Percentiles rank a stretch among this genome's conserved stretches.
These are phyloP conservation scores for Plebejus melissa DNA, from an alignment of 2,888 invertebrate genomes.

Conservation along the genomic window DNA sequence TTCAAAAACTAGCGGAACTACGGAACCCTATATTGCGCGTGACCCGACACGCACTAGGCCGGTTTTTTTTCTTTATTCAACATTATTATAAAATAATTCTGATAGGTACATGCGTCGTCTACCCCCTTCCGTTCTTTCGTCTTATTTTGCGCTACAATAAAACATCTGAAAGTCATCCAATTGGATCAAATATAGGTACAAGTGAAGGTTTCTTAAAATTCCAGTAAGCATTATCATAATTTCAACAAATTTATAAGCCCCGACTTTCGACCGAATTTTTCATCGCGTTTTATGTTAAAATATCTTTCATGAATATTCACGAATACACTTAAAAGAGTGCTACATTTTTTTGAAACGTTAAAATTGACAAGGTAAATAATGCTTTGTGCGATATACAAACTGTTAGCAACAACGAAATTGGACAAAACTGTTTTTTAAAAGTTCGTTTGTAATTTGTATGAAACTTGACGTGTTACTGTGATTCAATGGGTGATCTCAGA, in stretches of 20 bases:
- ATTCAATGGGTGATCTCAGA: background rate
- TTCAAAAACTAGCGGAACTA: too few relatives aligned
- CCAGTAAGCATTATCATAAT: constrained; percentile 24
- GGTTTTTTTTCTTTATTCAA: too few relatives aligned
- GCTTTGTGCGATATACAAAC: constrained; percentile 12
- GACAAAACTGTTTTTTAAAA: background rate
- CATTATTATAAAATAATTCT: too few relatives aligned
- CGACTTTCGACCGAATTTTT: constrained; percentile 29
- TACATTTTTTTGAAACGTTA: constrained; percentile 18
- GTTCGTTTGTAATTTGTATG: background rate
- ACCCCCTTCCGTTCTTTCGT: too few relatives aligned
- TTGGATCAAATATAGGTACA: background rate
- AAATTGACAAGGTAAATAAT: constrained; percentile 19
- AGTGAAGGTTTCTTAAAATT: constrained; percentile 29
- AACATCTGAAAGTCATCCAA: background rate
- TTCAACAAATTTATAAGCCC: constrained; percentile 23
- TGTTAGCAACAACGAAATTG: background rate
- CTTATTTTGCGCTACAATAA: too few relatives aligned
- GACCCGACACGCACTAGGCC: too few relatives aligned
- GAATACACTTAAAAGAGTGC: constrained; percentile 18
- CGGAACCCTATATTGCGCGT: too few relatives aligned
- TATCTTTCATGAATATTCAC: constrained; percentile 37
- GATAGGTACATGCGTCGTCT: too few relatives aligned
- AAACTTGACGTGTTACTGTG: background rate
- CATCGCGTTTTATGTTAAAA: constrained; percentile 35